A percentile compares a stretch with the other conserved stretches of the same genome.
phyloP scores from a whole-genome alignment of 2,797 vertebrate species.

The Anguilla megastoma region DNA sequence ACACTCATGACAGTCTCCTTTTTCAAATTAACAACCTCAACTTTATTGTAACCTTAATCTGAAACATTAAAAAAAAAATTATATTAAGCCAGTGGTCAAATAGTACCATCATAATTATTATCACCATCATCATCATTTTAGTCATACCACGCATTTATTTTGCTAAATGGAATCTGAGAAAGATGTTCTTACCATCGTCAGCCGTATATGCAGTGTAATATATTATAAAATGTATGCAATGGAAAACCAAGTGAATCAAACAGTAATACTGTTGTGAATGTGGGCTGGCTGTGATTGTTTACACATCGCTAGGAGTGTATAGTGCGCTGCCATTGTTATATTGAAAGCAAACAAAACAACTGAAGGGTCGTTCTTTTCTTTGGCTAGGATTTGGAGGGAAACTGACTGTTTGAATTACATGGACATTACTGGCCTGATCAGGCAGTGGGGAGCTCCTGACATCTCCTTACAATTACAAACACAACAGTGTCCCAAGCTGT shows the following conservation, averaged over 20 bases:
- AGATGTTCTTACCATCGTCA: not conserved
- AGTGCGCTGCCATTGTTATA: constrained; percentile 31
- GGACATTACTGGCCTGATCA: constrained; percentile 52
- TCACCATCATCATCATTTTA: not conserved
- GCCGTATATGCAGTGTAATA: not conserved
- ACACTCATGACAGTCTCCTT: not conserved
- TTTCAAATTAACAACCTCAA: not conserved
- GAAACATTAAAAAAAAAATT: not conserved
- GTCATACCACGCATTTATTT: not conserved
- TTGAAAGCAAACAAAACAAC: constrained; percentile 48
- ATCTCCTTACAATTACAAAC: constrained; percentile 60
- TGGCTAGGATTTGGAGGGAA: constrained; percentile 51
- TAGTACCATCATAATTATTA: not conserved
- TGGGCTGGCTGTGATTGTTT: not conserved
- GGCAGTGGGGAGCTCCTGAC: constrained; percentile 56
- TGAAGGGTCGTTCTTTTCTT: constrained; percentile 60
- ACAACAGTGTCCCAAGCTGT: constrained; percentile 54
- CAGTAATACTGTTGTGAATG: not conserved
- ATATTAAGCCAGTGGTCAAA: not conserved
- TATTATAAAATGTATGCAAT: not conserved
- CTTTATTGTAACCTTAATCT: not conserved
- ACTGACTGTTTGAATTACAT: constrained; percentile 69
- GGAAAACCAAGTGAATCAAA: not conserved
- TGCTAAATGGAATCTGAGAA: not conserved
- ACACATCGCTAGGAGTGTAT: not conserved